phyloP scores from a whole-genome alignment of 2,888 invertebrate genomes.

The Mycalesis mineus region DNA sequence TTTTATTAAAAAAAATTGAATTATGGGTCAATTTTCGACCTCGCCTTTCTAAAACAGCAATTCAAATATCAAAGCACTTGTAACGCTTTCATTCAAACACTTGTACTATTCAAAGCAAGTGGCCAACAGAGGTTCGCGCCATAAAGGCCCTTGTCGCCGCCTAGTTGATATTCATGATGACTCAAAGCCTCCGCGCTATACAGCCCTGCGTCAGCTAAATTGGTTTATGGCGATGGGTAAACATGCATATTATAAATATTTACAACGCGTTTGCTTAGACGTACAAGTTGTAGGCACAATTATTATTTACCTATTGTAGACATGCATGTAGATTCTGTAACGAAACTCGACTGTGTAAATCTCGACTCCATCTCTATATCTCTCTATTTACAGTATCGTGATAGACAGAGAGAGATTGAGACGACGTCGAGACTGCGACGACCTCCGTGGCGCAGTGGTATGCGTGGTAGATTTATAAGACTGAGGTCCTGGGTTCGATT shows the following conservation, averaged over 20 bases:
- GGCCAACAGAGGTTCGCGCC: slow-evolving; percentile 39
- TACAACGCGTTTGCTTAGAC: not conserved
- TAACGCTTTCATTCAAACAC: slow-evolving; percentile 26
- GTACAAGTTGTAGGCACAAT: too few species aligned
- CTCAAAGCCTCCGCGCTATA: slow-evolving; percentile 39
- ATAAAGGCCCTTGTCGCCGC: slow-evolving; percentile 38
- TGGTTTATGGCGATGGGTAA: slow-evolving; percentile 64
- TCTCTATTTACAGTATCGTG: too few species aligned
- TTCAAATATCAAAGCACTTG: slow-evolving; percentile 18
- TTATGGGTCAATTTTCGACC: slow-evolving; percentile 6
- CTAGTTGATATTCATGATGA: slow-evolving; percentile 69
- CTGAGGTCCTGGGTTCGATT: too few species aligned
- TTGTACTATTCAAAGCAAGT: slow-evolving; percentile 29
- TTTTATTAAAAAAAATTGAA: not conserved
- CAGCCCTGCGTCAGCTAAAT: slow-evolving; percentile 58
- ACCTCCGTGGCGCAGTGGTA: too few species aligned
- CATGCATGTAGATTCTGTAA: too few species aligned
- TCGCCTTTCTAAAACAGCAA: slow-evolving; percentile 16
- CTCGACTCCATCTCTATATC: too few species aligned
- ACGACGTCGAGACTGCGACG: too few species aligned
- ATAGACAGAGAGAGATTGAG: too few species aligned
- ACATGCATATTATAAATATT: slow-evolving; percentile 23
- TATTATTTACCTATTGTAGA: too few species aligned
- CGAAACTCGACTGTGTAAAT: too few species aligned
- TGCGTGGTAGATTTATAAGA: too few species aligned